phyloP scores from a whole-genome alignment of 2,888 invertebrate species.

The Phortica magna region DNA sequence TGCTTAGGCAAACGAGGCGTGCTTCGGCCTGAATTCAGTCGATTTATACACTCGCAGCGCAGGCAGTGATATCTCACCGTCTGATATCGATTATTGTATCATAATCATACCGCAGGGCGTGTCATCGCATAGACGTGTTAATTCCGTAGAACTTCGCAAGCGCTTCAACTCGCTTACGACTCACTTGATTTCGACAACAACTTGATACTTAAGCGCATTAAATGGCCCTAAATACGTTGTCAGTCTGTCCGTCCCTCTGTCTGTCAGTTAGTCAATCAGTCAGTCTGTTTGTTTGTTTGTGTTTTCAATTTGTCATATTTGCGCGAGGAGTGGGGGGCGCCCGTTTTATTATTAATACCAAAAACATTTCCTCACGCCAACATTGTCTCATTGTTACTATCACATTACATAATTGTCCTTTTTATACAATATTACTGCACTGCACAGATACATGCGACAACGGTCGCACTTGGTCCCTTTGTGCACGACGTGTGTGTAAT shows the following conservation, averaged over 20 bases:
- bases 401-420: conserved; percentile 69
- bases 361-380: conserved; percentile 1
- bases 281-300: neutral
- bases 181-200: conserved; percentile 20
- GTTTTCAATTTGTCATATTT: conserved; percentile 22
- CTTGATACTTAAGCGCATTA: conserved; percentile 27
- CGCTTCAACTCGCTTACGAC: neutral
- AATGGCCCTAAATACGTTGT: conserved; percentile 6
- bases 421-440: neutral
- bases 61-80: neutral
- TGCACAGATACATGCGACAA: neutral
- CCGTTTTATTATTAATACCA: neutral
- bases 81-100: neutral
- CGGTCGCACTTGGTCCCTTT: neutral
- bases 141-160: neutral
- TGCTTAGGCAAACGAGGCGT: neutral
- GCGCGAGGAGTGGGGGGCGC: neutral
- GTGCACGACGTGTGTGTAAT: conserved; percentile 53
- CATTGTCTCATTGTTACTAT: conserved; percentile 46
- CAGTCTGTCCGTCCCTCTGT: neutral
- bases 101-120: neutral
- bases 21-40: neutral
- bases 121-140: conserved; percentile 8
- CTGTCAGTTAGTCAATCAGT: neutral
- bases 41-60: neutral